Evolutionary conservation across 1,140 invertebrate species (phyloP).

Genomic region (Andricus grossulariae): DNA sequence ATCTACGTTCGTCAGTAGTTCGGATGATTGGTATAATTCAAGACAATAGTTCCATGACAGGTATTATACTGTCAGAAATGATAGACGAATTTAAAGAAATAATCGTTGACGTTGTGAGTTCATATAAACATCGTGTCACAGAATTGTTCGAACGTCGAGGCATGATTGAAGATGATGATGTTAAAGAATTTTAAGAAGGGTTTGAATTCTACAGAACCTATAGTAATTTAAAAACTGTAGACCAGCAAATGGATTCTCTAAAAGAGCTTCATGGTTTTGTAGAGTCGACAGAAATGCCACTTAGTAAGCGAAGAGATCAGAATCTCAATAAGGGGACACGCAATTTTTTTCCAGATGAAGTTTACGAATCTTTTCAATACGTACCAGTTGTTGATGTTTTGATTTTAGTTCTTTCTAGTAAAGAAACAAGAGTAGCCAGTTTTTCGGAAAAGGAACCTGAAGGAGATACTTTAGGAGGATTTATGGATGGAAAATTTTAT

Average conservation of each 20-base stretch:
- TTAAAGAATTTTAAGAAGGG: background rate
- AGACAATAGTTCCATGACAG: too few relatives aligned
- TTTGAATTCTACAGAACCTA: background rate
- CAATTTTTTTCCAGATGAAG: background rate
- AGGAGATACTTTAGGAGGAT: background rate
- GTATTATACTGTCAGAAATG: background rate
- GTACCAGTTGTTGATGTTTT: background rate
- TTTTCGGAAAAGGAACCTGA: background rate
- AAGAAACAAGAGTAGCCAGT: background rate
- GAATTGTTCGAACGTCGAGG: background rate
- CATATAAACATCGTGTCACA: background rate
- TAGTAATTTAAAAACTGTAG: background rate
- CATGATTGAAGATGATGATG: background rate
- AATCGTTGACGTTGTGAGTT: background rate
- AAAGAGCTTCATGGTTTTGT: background rate
- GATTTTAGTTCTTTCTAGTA: background rate
- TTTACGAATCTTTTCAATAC: background rate
- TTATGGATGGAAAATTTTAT: background rate
- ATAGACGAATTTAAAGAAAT: background rate
- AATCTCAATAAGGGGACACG: background rate
- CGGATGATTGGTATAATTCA: too few relatives aligned
- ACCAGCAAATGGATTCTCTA: background rate
- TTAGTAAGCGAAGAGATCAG: background rate
- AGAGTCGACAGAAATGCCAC: background rate
- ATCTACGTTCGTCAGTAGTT: too few relatives aligned